A percentile compares a stretch with the other conserved stretches of the same genome.
phyloP scores from a whole-genome alignment of 92 coral and sea anemone species.

The Phenganax stokvisi region DNA sequence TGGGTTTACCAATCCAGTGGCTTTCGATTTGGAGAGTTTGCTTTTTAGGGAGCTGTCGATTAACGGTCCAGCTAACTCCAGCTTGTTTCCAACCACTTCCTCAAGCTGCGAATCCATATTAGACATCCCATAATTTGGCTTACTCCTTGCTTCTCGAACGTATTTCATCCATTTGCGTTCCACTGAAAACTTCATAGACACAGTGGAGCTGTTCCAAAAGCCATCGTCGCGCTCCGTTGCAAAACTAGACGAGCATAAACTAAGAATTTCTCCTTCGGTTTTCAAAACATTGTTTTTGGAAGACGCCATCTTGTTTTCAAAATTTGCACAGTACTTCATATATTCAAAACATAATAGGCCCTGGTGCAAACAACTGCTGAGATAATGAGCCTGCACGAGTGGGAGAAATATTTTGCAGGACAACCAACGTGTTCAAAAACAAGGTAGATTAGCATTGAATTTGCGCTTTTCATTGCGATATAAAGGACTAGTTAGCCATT shows the following conservation, averaged over 20 bases:
- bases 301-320: no score
- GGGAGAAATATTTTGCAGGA: no score
- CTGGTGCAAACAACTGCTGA: no score
- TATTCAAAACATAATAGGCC: no score
- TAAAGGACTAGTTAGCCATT: no score
- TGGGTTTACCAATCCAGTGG: slow-evolving; percentile 53
- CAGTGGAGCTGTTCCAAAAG: slow-evolving; percentile 37
- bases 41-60: slow-evolving; percentile 37
- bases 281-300: no score
- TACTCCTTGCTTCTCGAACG: slow-evolving; percentile 29
- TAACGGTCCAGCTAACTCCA: slow-evolving; percentile 42
- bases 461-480: no score
- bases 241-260: slow-evolving; percentile 2
- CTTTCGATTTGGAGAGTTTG: slow-evolving; percentile 46
- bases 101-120: slow-evolving; percentile 46
- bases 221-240: slow-evolving; percentile 32
- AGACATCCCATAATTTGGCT: slow-evolving; percentile 51
- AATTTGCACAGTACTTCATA: no score
- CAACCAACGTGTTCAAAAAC: not conserved
- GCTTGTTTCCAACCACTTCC: slow-evolving; percentile 47
- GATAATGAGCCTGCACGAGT: no score
- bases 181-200: slow-evolving; percentile 42
- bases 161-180: slow-evolving; percentile 36
- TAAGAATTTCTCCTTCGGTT: slow-evolving; percentile 2
- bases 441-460: not conserved